Evolutionary conservation across 2,797 vertebrate genomes (phyloP).

Genomic region (Phataginus tricuspis): DNA sequence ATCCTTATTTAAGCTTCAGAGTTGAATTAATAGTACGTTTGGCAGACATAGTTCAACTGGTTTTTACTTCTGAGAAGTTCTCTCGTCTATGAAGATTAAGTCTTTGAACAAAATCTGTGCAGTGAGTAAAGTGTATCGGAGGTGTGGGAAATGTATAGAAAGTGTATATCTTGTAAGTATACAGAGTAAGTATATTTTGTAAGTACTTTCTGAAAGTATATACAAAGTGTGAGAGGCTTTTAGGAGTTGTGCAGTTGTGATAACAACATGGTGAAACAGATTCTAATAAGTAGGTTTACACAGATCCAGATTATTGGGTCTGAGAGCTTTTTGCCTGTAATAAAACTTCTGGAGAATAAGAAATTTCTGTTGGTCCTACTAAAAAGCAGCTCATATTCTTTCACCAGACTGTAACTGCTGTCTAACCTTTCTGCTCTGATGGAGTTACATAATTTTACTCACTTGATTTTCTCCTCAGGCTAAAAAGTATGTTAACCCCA

Average conservation of each 20-base stretch:
- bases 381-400: background rate
- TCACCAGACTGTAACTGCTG: background rate
- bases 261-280: background rate
- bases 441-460: background rate
- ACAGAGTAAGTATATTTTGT: no score
- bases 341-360: background rate
- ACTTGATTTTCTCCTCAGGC: background rate
- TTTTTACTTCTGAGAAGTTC: conserved; percentile 28
- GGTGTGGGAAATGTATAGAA: background rate
- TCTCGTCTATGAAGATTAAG: background rate
- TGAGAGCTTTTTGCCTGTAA: background rate
- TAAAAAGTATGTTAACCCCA: conserved; percentile 36
- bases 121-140: background rate
- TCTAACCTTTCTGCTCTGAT: background rate
- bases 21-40: conserved; percentile 9
- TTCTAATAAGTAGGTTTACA: background rate
- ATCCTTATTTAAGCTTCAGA: background rate
- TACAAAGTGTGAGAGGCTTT: background rate
- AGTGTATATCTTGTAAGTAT: no score
- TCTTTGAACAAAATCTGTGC: background rate
- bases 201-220: background rate
- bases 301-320: background rate
- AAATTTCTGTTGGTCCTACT: background rate
- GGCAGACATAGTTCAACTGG: background rate
- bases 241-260: background rate